Base-by-base conservation (phyloP, 2,113 vertebrate species). In the Bungarus multicinctus region DNA sequence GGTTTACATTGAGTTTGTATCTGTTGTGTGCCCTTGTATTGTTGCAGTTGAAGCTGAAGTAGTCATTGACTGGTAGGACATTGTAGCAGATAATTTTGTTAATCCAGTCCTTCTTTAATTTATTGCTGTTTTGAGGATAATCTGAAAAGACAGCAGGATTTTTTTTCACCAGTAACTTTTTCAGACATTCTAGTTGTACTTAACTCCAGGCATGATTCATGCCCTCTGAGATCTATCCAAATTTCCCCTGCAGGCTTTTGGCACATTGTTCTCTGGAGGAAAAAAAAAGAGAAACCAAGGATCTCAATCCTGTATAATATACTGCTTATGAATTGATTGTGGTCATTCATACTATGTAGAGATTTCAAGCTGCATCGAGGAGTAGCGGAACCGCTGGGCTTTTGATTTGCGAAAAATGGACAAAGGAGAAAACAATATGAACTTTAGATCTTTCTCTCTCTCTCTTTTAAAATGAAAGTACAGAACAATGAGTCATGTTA, bases 161-260 rank as follows among this genome's bases (percentile, higher is more conserved):
- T 22, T 64, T 64, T 55, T 87, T 50, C 34, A 45, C 20, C 39
- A 53, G 11, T 30, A 60, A 47, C 92, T 90, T 20, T 54, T 43
- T 93, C 43, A 87, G 69, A 52, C 43, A 52, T 86, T 18, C 4
- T 55, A 39, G 23, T 64, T 16, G 2, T 34, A 58, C 18, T 86
- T 69, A 93, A 87, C 45, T 54, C 54, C 47, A 39, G n/a, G 45
- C 23, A 54, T 55, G 89, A 93, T 69, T 90, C 89, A 90, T 69
- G 3, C 47, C 25, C 50, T 7, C 30, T 43, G 27, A n/a, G 25
- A 53, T 45, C 18, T 30, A 60, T 9, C 34, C 34, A 90, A 57
- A 87, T 50, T 90, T 85, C 50, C 18, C 30, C 2, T 93, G 30
- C 52, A 87, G 34, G 18, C n/a, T 47, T 87, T 30, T 50, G 47